These are phyloP conservation scores for Amazona guildingii DNA, from an alignment of 2,113 vertebrate genomes.

Conservation along the genomic window DNA sequence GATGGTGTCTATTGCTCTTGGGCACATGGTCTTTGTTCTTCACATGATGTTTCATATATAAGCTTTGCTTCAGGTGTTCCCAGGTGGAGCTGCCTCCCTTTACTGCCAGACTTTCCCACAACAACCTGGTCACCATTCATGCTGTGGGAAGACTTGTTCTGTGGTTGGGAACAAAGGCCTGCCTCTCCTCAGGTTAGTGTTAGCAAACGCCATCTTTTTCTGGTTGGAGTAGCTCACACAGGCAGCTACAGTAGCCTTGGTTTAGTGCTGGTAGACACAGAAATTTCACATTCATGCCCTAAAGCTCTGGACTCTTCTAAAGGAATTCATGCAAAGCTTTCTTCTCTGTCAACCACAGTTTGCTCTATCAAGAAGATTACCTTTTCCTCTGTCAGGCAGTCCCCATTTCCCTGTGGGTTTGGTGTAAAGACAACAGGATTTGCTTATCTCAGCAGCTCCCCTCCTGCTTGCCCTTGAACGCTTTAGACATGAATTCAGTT, in stretches of 20 bases:
- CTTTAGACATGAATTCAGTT: not conserved
- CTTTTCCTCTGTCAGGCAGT: not conserved
- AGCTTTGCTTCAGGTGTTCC: constrained; percentile 26
- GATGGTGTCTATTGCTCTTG: not conserved
- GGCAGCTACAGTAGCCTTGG: not conserved
- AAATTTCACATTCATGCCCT: not conserved
- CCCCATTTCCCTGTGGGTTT: not conserved
- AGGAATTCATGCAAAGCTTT: constrained; percentile 41
- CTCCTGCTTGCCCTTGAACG: not conserved
- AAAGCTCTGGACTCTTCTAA: not conserved
- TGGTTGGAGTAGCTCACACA: not conserved
- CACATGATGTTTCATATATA: not conserved
- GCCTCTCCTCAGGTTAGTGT: not conserved
- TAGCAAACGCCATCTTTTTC: not conserved
- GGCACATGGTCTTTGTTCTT: not conserved
- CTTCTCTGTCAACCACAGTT: constrained; percentile 15
- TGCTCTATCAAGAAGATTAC: not conserved
- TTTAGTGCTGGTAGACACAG: not conserved
- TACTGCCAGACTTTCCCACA: not conserved
- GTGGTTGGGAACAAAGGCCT: not conserved
- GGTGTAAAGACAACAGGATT: constrained; percentile 27
- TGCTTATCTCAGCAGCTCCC: constrained; percentile 16
- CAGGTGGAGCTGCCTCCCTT: not conserved
- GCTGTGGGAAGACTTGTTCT: not conserved
- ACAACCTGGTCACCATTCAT: accelerated